Base-by-base conservation (phyloP, 2,113 vertebrate species). In the Pterocles orientalis region DNA sequence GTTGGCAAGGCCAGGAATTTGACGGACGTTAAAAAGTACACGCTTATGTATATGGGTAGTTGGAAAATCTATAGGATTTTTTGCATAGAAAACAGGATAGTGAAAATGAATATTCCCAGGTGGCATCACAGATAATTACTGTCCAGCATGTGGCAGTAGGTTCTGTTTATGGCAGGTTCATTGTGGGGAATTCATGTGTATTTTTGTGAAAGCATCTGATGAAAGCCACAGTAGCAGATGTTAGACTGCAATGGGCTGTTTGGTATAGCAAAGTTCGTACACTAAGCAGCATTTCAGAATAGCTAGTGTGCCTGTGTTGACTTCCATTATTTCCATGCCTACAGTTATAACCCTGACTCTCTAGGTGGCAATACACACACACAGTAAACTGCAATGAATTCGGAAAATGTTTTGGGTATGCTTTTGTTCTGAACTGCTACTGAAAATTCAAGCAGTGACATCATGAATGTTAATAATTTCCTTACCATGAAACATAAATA, bases 391-490 rank as follows among this genome's bases (percentile, higher is more conserved):
- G 25, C 33, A 62, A 14, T 47, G 36, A 76, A 57, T 57, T 33
- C 88, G 75, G 75, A 71, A 83, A 90, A 39, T 24, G 33, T 57
- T 92, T 93, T n/a, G 79, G 18, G 29, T 86, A 12, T 86, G 70
- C 61, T 69, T 85, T 68, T 75, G 34, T 84, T 65, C 48, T 73
- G 50, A 66, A 88, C 76, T 86, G 33, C 81, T 64, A 28, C 66
- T 89, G 54, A 78, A 95, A 95, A 90, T 83, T 92, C 18, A 3
- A 86, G 92, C 43, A 60, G 69, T 96, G 96, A 95, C 96, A 92
- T 95, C 93, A 93, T 66, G 75, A 89, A 88, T 96, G 96, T 97
- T 98, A 98, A 98, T 98, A 19, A 98, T 98, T 98, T 98, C 94
- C 97, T 79, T 61, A 86, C 90, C 6, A 19, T 83, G 56, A 78